phyloP scores from a whole-genome alignment of 1,140 invertebrate genomes.

The Pseudomyrmex dendroicus region DNA sequence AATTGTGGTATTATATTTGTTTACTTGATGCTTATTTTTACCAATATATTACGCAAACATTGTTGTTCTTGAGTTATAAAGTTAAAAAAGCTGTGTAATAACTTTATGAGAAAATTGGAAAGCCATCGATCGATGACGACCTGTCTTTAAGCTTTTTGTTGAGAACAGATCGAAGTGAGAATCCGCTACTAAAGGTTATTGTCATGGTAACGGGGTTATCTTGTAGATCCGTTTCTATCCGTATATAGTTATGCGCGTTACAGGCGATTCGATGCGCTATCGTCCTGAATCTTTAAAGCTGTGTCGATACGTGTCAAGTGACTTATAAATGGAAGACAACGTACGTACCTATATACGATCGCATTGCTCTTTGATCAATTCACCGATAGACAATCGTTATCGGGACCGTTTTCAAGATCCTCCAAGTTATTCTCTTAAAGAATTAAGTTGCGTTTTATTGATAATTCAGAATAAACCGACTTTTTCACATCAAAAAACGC shows the following conservation, averaged over 20 bases:
- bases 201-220: not conserved
- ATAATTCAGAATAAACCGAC: too few species aligned
- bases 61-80: too few species aligned
- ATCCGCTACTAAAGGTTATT: not conserved
- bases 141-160: too few species aligned
- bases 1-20: too few species aligned
- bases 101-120: too few species aligned
- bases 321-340: conserved; percentile 53
- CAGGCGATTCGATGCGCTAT: conserved; percentile 15
- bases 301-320: conserved; percentile 52
- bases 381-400: conserved; percentile 32
- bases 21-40: too few species aligned
- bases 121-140: too few species aligned
- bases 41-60: too few species aligned
- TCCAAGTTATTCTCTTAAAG: not conserved
- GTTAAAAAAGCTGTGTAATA: too few species aligned
- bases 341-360: conserved; percentile 15
- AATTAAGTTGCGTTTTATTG: too few species aligned
- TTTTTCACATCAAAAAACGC: too few species aligned
- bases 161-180: not conserved
- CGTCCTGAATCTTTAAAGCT: conserved; percentile 53
- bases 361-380: conserved; percentile 26
- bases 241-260: conserved; percentile 7
- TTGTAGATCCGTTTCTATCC: not conserved
- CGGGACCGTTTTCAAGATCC: not conserved